phyloP scores from a whole-genome alignment of 2,888 invertebrate genomes.

The Tineola bisselliella region DNA sequence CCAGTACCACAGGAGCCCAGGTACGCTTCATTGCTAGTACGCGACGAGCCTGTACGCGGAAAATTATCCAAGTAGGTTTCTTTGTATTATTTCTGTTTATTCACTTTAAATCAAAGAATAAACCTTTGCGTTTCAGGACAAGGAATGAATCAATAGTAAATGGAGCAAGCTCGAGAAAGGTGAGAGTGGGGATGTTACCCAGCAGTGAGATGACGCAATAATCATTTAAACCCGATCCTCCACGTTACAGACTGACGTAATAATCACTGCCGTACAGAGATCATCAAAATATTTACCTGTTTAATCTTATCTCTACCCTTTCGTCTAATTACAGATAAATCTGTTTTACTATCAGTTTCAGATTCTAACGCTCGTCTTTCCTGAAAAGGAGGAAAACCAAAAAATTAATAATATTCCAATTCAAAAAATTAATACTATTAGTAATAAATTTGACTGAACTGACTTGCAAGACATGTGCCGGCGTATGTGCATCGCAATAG shows the following conservation, averaged over 20 bases:
- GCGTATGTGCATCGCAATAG: constrained; percentile 94
- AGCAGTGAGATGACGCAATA: no score
- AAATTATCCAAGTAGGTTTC: not conserved
- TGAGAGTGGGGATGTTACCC: no score
- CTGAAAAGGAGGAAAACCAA: constrained; percentile 26
- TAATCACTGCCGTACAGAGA: no score
- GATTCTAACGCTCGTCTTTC: constrained; percentile 51
- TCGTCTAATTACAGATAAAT: constrained; percentile 60
- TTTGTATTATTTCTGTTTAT: no score
- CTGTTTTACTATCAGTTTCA: constrained; percentile 55
- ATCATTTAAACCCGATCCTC: no score
- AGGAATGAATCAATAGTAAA: no score
- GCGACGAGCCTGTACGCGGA: constrained; percentile 71
- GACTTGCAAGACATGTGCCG: constrained; percentile 70
- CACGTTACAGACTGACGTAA: no score
- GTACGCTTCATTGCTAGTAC: constrained; percentile 89
- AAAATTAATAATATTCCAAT: no score
- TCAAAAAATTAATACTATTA: no score
- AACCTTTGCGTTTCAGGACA: no score
- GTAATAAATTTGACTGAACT: constrained; percentile 27
- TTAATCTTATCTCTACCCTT: constrained; percentile 85
- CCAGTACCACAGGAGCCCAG: constrained; percentile 89
- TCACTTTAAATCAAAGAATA: no score
- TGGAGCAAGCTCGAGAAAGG: no score
- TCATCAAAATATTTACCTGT: constrained; percentile 58